A percentile compares a stretch with the other conserved stretches of the same genome.
phyloP scores from a whole-genome alignment of 2,113 vertebrate genomes.

The Cygnus buccinator region DNA sequence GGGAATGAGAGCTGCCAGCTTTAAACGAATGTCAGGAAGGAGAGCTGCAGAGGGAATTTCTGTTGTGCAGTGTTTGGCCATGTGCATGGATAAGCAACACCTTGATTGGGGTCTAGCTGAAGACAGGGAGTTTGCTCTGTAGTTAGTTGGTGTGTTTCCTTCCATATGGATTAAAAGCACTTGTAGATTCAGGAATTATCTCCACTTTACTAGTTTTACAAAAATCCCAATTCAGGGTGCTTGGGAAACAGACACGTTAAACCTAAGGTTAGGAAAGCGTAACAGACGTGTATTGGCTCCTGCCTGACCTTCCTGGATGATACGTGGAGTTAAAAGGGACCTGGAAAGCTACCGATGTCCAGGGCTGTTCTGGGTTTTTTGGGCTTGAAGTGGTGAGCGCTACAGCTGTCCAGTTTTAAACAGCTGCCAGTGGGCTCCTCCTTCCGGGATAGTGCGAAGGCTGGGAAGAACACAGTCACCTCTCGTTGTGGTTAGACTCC shows the following conservation, averaged over 20 bases:
- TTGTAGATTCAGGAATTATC: neutral
- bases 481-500: rapidly evolving
- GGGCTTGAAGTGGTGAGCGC: neutral
- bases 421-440: neutral
- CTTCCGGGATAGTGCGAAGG: rapidly evolving
- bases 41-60: neutral
- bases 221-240: neutral
- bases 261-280: neutral
- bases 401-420: rapidly evolving
- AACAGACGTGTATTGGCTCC: neutral
- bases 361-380: neutral
- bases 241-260: neutral
- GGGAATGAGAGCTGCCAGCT: neutral
- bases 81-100: neutral
- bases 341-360: neutral
- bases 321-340: rapidly evolving
- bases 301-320: rapidly evolving
- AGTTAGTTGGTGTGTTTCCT: neutral
- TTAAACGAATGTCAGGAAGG: neutral
- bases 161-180: neutral
- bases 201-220: neutral
- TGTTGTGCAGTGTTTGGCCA: rapidly evolving
- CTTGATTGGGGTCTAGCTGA: rapidly evolving
- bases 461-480: neutral
- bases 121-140: neutral